Evolutionary conservation across 2,797 vertebrate species (phyloP), one percentile per base, ranked within the genome.

Genomic region (Saguinus oedipus): DNA sequence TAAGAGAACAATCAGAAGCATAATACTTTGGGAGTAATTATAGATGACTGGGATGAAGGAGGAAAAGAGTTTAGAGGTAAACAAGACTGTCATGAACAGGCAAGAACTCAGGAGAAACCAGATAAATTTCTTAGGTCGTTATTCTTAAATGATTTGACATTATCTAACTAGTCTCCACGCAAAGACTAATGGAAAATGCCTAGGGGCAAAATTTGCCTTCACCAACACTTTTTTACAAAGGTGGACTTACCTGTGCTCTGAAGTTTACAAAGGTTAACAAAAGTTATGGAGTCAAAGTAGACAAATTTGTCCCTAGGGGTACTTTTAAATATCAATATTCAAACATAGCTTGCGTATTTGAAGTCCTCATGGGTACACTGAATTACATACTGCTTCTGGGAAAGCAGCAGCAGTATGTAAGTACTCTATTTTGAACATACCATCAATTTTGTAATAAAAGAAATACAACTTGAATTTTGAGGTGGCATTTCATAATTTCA

Each of bases 401-500:
- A 89, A 76, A 91, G 85, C 26, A 76, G 86, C 2, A 42, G 42
- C 24, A 33, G 42, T 55, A 81, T 8, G 7, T 39, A 39, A 85
- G 42, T 53, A 14, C 15, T 22, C 30, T 75, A 64, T 68, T 96
- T 80, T 91, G 74, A 81, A 96, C 36, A 85, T 27, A 48, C 53
- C 50, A 68, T 7, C 90, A 36, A 55, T 80, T 87, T 75, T 94
- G 36, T 74, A 46, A 76, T 20, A 42, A 44, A 85, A 95, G 30
- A 95, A 97, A 96, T 24, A 84, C 14, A 68, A 68, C 30, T 82
- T 59, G 70, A 76, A 57, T 88, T 84, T 7, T 55, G n/a, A 92
- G 81, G 85, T 81, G 33, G 78, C 55, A 84, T 42, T 94, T 93
- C 70, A 61, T 88, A 72, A 82, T 83, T 96, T 96, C 57, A 94